Percentiles rank a stretch among this genome's conserved stretches.
phyloP scores from a whole-genome alignment of 1,140 invertebrate species.

The Cotesia chilonis region DNA sequence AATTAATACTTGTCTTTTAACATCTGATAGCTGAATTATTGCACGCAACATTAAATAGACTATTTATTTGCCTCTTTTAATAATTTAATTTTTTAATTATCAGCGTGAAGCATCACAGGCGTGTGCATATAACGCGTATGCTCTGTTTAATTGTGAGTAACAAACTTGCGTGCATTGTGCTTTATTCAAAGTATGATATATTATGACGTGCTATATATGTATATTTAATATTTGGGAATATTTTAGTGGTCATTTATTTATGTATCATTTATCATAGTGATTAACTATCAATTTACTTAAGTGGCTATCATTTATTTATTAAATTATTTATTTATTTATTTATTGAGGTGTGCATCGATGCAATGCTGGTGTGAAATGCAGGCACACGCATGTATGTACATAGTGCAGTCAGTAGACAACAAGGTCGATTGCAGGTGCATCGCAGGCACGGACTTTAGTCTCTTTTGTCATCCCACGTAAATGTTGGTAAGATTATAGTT shows the following conservation, averaged over 20 bases:
- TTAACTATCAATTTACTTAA: background rate
- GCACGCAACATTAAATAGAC: too few species aligned
- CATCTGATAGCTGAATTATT: too few species aligned
- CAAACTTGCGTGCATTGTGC: conserved; percentile 11
- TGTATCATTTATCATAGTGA: too few species aligned
- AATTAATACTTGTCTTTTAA: too few species aligned
- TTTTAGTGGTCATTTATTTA: too few species aligned
- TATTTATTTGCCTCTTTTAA: too few species aligned
- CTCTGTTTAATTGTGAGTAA: conserved; percentile 1
- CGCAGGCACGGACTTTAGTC: background rate
- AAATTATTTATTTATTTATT: background rate
- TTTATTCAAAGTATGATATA: background rate
- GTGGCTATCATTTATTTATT: background rate
- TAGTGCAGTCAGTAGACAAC: conserved; percentile 28
- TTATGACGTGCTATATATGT: too few species aligned
- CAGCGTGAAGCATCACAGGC: background rate
- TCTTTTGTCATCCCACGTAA: conserved; percentile 41
- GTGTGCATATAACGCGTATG: too few species aligned
- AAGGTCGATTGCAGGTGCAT: conserved; percentile 59
- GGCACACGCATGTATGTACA: conserved; percentile 15
- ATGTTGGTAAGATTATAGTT: conserved; percentile 57
- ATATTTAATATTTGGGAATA: too few species aligned
- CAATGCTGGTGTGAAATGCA: conserved; percentile 21
- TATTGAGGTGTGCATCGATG: conserved; percentile 20
- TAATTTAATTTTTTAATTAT: too few species aligned